phyloP scores from a whole-genome alignment of 2,797 vertebrate genomes.

The Bovichtus variegatus region DNA sequence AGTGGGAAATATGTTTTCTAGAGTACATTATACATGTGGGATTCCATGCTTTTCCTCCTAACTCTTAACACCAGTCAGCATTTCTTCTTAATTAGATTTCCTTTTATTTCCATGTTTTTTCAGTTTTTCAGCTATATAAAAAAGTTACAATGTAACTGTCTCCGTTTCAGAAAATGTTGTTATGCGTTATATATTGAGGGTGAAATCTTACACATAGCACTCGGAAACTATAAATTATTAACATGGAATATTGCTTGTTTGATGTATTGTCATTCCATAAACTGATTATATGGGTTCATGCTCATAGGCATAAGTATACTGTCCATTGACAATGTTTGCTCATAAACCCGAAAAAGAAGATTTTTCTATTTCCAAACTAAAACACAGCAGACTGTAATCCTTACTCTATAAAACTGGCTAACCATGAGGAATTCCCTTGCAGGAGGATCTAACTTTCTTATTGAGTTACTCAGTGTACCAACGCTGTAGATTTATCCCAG shows the following conservation, averaged over 20 bases:
- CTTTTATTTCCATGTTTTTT: no score
- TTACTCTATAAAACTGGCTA: not conserved
- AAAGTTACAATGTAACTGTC: no score
- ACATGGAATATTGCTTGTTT: not conserved
- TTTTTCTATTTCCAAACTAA: conserved; percentile 2
- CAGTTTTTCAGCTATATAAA: no score
- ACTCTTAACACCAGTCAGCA: no score
- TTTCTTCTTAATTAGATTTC: no score
- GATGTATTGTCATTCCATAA: not conserved
- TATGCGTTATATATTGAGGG: not conserved
- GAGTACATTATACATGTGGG: no score
- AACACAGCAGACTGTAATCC: not conserved
- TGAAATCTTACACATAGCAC: no score
- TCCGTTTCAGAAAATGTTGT: not conserved
- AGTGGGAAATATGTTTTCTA: no score
- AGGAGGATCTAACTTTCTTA: conserved; percentile 28
- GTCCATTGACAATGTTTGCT: conserved; percentile 4
- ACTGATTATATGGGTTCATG: not conserved
- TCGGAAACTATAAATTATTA: not conserved
- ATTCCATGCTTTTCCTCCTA: no score
- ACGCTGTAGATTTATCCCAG: conserved; percentile 48
- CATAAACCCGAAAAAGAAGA: not conserved
- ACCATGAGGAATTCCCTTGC: conserved; percentile 30
- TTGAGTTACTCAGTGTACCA: conserved; percentile 22
- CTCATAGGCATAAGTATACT: not conserved